Percentiles rank a stretch among this genome's conserved stretches.
These are phyloP conservation scores for Agrotis puta DNA, from an alignment of 2,888 invertebrate genomes.

Conservation along the genomic window DNA sequence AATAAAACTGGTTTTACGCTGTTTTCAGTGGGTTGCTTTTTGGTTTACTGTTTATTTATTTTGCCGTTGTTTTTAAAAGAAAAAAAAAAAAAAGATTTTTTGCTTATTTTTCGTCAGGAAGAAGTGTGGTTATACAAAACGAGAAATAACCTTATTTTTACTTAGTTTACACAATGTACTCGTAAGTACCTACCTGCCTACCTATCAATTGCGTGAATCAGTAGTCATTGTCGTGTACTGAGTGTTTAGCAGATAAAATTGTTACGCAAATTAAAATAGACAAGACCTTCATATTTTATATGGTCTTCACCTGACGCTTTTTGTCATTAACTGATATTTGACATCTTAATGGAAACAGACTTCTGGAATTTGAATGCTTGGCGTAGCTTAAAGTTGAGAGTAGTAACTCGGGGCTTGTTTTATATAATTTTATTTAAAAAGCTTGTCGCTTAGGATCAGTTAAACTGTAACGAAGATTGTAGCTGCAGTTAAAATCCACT, in stretches of 20 bases:
- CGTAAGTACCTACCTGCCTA: not conserved
- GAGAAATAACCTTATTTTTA: slow-evolving; percentile 8
- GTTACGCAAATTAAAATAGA: not conserved
- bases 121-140: not conserved
- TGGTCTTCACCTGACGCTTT: not conserved
- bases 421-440: too few species aligned
- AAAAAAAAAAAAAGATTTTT: too few species aligned
- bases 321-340: too few species aligned
- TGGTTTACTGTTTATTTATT: slow-evolving; percentile 19
- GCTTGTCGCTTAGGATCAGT: too few species aligned
- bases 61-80: not conserved
- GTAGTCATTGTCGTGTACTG: slow-evolving; percentile 1
- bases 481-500: too few species aligned
- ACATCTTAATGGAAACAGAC: too few species aligned
- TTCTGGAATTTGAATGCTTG: too few species aligned
- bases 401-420: too few species aligned
- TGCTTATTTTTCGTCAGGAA: not conserved
- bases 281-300: not conserved
- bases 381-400: too few species aligned
- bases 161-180: slow-evolving; percentile 18
- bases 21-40: slow-evolving; percentile 25
- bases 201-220: slow-evolving; percentile 40
- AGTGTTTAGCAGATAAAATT: slow-evolving; percentile 11
- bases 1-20: slow-evolving; percentile 47
- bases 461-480: too few species aligned